Percentiles rank a stretch among this genome's conserved stretches.
Evolutionary conservation across 2,888 invertebrate species (phyloP).

Genomic region (Xylota segnis): DNA sequence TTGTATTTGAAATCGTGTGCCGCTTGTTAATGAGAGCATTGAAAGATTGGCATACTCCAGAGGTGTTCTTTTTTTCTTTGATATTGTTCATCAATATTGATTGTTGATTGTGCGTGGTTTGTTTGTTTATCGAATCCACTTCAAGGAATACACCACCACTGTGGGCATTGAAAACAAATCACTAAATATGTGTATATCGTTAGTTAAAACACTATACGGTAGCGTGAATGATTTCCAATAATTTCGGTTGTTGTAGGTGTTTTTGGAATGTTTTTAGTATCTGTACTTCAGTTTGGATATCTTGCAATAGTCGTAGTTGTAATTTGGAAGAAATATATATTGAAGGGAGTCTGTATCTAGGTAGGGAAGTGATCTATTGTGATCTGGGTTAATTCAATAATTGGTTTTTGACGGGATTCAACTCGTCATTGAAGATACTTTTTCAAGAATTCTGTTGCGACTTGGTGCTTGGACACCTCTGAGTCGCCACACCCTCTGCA

Average conservation of each 20-base stretch:
- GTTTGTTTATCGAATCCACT: slow-evolving; percentile 49
- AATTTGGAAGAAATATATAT: too few relatives aligned
- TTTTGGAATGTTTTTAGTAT: too few relatives aligned
- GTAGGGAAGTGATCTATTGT: too few relatives aligned
- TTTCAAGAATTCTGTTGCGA: too few relatives aligned
- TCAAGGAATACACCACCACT: slow-evolving; percentile 23
- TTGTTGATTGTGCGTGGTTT: slow-evolving; percentile 57
- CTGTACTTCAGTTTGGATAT: too few relatives aligned
- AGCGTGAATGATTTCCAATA: slow-evolving; percentile 18
- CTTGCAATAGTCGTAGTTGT: too few relatives aligned
- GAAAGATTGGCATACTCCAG: slow-evolving; percentile 57
- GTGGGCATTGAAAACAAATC: slow-evolving; percentile 35
- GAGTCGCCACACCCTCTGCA: too few relatives aligned
- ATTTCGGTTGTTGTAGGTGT: slow-evolving; percentile 1
- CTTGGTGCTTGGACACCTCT: too few relatives aligned
- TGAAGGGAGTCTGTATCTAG: too few relatives aligned
- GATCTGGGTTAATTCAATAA: too few relatives aligned
- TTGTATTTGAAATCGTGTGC: slow-evolving; percentile 44
- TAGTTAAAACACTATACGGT: neutral
- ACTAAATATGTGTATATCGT: slow-evolving; percentile 28
- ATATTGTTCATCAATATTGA: slow-evolving; percentile 65
- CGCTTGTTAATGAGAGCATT: slow-evolving; percentile 67
- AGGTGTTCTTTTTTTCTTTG: slow-evolving; percentile 54
- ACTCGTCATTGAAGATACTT: too few relatives aligned
- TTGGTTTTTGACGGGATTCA: too few relatives aligned